Percentiles rank a stretch among this genome's conserved stretches.
Conservation (phyloP, 2,797 vertebrate species). For the Pyrrhura leucotis region DNA sequence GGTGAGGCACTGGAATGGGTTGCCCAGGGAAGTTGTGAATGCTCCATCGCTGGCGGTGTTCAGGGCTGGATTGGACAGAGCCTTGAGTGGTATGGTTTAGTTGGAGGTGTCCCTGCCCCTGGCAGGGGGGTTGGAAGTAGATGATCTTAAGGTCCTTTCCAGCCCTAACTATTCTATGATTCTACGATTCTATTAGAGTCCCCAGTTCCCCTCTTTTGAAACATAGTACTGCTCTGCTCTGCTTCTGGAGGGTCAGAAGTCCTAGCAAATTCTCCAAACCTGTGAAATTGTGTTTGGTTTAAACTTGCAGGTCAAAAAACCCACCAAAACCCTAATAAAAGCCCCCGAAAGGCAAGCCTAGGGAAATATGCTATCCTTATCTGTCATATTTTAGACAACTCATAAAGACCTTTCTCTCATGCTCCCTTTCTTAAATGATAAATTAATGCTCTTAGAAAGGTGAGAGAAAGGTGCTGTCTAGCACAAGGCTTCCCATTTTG, state of each 20-base stretch:
- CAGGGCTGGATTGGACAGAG: accelerated
- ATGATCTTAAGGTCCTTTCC: too few relatives aligned
- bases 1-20: neutral
- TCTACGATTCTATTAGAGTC: neutral
- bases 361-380: neutral
- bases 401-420: neutral
- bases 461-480: accelerated
- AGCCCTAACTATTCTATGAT: too few relatives aligned
- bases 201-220: neutral
- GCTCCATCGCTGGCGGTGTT: neutral
- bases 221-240: neutral
- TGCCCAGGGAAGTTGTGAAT: neutral
- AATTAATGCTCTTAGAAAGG: neutral
- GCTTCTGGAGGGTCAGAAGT: neutral
- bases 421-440: neutral
- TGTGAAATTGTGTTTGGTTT: neutral
- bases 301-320: neutral
- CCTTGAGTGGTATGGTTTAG: neutral
- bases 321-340: neutral
- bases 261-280: neutral
- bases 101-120: neutral
- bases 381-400: neutral
- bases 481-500: neutral
- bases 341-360: neutral
- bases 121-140: too few relatives aligned